Percentiles rank a stretch among this genome's conserved stretches.
Evolutionary conservation across 2,888 invertebrate genomes (phyloP).

Genomic region (Drosophila atripex): DNA sequence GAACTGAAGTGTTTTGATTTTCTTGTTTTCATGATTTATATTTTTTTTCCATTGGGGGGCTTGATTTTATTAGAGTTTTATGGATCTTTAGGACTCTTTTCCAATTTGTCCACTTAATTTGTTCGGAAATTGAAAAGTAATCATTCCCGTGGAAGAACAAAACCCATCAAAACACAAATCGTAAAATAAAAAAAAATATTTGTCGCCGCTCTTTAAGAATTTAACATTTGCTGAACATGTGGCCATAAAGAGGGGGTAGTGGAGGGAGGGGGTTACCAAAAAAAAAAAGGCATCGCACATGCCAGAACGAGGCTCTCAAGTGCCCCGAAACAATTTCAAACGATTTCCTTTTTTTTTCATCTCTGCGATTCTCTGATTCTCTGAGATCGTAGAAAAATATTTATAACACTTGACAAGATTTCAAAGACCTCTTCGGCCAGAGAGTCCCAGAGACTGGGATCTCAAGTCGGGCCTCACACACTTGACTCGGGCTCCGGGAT

Average conservation of each 20-base stretch:
- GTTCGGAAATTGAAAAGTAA: constrained; percentile 52
- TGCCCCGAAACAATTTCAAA: constrained; percentile 60
- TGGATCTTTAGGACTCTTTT: constrained; percentile 51
- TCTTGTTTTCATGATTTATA: constrained; percentile 51
- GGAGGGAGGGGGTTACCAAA: constrained; percentile 24
- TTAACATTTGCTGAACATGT: constrained; percentile 77
- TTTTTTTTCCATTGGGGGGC: constrained; percentile 15
- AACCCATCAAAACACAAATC: constrained; percentile 19
- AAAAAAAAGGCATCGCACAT: constrained; percentile 14
- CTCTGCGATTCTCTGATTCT: constrained; percentile 13
- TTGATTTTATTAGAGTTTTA: constrained; percentile 46
- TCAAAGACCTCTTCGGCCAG: constrained; percentile 44
- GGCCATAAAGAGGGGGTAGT: constrained; percentile 18
- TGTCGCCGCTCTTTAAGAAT: constrained; percentile 42
- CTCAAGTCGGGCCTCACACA: constrained; percentile 33
- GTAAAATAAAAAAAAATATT: constrained; percentile 37
- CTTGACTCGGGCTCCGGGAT: constrained; percentile 41
- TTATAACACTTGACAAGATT: constrained; percentile 78
- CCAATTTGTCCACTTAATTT: constrained; percentile 62
- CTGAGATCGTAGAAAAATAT: constrained; percentile 66
- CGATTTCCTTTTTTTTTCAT: constrained; percentile 41
- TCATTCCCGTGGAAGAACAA: constrained; percentile 8
- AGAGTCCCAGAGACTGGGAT: constrained; percentile 21
- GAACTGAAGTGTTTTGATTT: constrained; percentile 51
- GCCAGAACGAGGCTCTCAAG: constrained; percentile 53